phyloP scores from a whole-genome alignment of 92 coral and sea anemone species.

The Siderastrea radians region DNA sequence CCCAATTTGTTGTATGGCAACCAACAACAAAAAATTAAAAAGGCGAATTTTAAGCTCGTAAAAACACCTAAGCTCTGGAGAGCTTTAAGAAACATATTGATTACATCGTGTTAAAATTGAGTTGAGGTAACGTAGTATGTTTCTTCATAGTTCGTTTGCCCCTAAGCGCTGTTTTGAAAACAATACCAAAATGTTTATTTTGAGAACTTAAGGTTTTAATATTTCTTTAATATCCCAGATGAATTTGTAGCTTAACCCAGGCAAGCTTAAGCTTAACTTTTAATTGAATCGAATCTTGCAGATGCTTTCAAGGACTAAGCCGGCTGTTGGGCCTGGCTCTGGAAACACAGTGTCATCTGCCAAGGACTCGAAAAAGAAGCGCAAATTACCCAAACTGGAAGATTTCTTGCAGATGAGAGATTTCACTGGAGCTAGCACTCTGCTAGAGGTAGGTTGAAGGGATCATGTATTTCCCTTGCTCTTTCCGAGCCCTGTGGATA shows the following conservation, averaged over 20 bases:
- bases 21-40: constrained; percentile 5
- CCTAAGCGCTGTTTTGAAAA: too few species aligned
- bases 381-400: constrained; percentile 92
- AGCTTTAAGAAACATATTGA: background rate
- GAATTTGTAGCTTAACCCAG: too few species aligned
- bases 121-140: too few species aligned
- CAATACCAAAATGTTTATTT: too few species aligned
- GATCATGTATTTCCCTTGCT: too few species aligned
- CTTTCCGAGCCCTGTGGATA: too few species aligned
- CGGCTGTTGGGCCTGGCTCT: constrained; percentile 99
- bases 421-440: constrained; percentile 93
- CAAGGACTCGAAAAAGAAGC: constrained; percentile 94
- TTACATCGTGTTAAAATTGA: too few species aligned
- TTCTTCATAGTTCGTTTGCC: too few species aligned
- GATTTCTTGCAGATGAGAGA: constrained; percentile 92
- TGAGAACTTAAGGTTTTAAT: too few species aligned
- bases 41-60: background rate
- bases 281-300: constrained; percentile 22
- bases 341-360: constrained; percentile 92
- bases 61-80: background rate
- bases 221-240: too few species aligned
- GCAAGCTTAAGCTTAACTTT: background rate
- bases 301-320: constrained; percentile 99
- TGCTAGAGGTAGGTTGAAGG: constrained; percentile 81
- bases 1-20: constrained; percentile 18